A percentile compares a stretch with the other conserved stretches of the same genome.
These are phyloP conservation scores for Onthophagus taurus DNA, from an alignment of 1,140 invertebrate species.

Conservation along the genomic window DNA sequence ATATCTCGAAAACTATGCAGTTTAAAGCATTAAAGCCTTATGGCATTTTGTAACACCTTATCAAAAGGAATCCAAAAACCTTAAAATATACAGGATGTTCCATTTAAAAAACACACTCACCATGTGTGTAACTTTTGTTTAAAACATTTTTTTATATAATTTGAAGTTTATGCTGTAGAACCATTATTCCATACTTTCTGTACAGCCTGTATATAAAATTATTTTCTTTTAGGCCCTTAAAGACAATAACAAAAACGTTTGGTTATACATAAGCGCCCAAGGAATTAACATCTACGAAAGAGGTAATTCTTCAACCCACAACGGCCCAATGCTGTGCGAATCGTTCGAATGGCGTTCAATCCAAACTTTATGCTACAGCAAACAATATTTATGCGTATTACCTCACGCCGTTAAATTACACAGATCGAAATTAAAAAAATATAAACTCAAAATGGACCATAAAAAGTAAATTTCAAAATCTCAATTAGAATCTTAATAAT, in stretches of 20 bases:
- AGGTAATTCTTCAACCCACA: constrained; percentile 27
- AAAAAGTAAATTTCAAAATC: constrained; percentile 47
- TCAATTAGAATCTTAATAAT: background rate
- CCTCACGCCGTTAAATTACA: constrained; percentile 45
- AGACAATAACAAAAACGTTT: constrained; percentile 42
- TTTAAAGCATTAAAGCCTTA: too few relatives aligned
- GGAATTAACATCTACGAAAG: constrained; percentile 48
- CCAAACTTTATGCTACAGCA: constrained; percentile 64
- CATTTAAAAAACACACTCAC: too few relatives aligned
- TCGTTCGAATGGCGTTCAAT: constrained; percentile 55
- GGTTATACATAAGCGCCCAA: constrained; percentile 48
- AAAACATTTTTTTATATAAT: background rate
- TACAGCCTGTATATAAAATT: background rate
- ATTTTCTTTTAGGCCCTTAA: constrained; percentile 27
- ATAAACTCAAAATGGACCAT: constrained; percentile 62
- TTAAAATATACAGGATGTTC: too few relatives aligned
- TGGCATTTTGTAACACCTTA: too few relatives aligned
- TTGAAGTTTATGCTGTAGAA: too few relatives aligned
- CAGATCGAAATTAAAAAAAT: constrained; percentile 54
- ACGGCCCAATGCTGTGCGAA: constrained; percentile 31
- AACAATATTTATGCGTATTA: constrained; percentile 56
- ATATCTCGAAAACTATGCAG: too few relatives aligned
- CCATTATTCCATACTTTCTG: too few relatives aligned
- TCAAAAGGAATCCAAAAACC: too few relatives aligned
- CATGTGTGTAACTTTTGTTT: too few relatives aligned